A percentile compares a stretch with the other conserved stretches of the same genome.
phyloP scores from a whole-genome alignment of 1,140 invertebrate species.

The Parasteatoda tepidariorum region DNA sequence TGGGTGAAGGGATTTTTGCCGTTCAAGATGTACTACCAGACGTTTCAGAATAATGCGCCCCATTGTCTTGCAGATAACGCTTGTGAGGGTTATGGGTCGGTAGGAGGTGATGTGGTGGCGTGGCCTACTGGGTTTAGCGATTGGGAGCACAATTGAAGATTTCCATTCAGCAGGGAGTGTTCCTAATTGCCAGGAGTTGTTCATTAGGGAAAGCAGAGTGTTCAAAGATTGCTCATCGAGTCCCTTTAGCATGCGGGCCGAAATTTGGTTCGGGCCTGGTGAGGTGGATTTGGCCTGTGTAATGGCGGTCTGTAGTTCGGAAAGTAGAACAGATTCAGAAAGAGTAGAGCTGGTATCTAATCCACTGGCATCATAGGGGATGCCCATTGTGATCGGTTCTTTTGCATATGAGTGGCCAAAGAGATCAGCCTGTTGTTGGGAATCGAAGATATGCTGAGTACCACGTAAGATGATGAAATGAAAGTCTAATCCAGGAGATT shows the following conservation, averaged over 20 bases:
- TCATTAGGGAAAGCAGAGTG: neutral
- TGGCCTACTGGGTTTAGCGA: neutral
- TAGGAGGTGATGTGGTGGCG: neutral
- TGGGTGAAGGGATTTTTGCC: neutral
- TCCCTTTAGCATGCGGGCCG: neutral
- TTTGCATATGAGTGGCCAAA: neutral
- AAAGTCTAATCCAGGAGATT: neutral
- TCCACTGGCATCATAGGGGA: neutral
- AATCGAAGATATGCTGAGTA: neutral
- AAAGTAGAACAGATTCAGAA: neutral
- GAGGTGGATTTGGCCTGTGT: neutral
- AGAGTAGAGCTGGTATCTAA: neutral
- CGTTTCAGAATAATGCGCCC: neutral
- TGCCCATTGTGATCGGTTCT: neutral
- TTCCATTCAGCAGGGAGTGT: neutral
- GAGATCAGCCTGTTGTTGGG: neutral
- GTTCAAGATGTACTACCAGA: neutral
- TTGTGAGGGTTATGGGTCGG: neutral
- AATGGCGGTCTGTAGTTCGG: neutral
- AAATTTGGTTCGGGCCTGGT: neutral
- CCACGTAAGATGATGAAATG: neutral
- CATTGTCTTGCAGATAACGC: neutral
- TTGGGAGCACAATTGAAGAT: neutral
- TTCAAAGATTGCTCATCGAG: neutral
- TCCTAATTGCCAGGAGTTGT: neutral